Evolutionary conservation across 2,888 invertebrate genomes (phyloP).

Genomic region (Amphipoea oculea): DNA sequence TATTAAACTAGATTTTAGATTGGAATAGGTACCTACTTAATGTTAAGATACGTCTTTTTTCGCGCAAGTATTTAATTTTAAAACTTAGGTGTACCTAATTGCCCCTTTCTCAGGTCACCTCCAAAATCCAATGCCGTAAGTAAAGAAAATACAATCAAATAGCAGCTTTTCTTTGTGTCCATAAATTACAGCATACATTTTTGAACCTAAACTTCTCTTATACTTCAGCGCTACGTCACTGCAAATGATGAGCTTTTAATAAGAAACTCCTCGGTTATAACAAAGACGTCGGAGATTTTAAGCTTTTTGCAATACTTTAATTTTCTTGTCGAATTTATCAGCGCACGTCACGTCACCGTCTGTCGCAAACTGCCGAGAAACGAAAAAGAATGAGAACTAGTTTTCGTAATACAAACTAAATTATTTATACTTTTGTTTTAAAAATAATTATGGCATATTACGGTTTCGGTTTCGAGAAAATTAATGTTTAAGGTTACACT

Average conservation of each 20-base stretch:
- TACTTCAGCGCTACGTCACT: background rate
- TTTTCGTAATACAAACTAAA: background rate
- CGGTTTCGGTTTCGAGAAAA: background rate
- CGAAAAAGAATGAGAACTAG: background rate
- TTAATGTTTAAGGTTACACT: background rate
- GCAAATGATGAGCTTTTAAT: background rate
- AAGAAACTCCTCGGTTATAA: background rate
- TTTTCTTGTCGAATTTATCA: conserved; percentile 11
- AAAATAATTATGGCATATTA: background rate
- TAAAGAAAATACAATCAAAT: background rate
- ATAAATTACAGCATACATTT: background rate
- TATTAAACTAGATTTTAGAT: conserved; percentile 1
- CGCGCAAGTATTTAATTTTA: background rate
- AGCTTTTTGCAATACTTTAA: conserved; percentile 6
- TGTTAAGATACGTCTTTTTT: background rate
- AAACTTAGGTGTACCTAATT: background rate
- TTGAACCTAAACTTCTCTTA: background rate
- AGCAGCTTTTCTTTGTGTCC: background rate
- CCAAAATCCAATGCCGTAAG: background rate
- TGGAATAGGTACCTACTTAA: background rate
- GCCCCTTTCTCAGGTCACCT: background rate
- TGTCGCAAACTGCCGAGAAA: background rate
- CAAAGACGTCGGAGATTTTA: background rate
- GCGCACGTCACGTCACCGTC: background rate
- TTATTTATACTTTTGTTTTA: background rate